phyloP scores from a whole-genome alignment of 2,888 invertebrate species.

The Suillia variegata region DNA sequence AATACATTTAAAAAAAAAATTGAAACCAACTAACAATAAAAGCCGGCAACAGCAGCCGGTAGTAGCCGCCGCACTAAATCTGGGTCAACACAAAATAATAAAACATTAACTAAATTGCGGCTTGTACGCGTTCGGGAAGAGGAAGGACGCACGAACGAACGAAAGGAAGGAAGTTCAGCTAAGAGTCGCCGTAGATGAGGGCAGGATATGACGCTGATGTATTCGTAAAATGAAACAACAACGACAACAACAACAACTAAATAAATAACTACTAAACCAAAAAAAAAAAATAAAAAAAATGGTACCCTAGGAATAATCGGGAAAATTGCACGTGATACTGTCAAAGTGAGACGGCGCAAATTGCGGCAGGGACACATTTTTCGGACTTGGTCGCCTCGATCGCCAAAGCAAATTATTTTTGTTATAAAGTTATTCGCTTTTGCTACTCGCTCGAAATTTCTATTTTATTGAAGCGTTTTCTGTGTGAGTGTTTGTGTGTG shows the following conservation, averaged over 20 bases:
- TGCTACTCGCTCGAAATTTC: no score
- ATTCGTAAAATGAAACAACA: no score
- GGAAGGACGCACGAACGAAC: no score
- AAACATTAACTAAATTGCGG: conserved; percentile 52
- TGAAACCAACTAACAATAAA: conserved; percentile 5
- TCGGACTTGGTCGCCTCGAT: no score
- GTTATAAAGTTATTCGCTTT: no score
- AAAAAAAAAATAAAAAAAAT: no score
- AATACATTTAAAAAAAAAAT: background rate
- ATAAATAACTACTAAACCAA: no score
- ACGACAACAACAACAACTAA: no score
- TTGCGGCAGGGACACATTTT: conserved; percentile 11
- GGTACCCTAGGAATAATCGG: no score
- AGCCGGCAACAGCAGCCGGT: conserved; percentile 17
- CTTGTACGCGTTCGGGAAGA: conserved; percentile 31
- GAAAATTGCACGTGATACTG: background rate
- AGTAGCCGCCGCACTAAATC: conserved; percentile 19
- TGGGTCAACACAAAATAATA: conserved; percentile 49
- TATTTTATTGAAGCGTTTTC: no score
- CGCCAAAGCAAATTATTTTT: background rate
- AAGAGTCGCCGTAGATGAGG: conserved; percentile 15
- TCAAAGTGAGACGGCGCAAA: background rate
- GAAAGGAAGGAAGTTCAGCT: conserved; percentile 20
- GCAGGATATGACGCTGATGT: conserved; percentile 24
- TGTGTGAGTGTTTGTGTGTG: no score